Conservation (phyloP, 2,888 invertebrate genomes). For the Odontocerum albicorne region DNA sequence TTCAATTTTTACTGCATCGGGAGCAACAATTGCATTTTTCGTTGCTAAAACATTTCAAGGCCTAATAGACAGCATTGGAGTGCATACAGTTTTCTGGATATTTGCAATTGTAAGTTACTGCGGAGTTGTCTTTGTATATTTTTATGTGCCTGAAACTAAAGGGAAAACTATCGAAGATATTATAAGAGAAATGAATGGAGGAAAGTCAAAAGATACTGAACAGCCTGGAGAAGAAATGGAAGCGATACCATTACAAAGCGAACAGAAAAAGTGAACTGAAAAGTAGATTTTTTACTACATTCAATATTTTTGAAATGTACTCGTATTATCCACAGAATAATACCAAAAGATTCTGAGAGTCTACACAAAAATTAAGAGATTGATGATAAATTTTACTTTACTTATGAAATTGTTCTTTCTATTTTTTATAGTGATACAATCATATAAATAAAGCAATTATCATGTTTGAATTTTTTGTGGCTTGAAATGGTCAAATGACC, state of each 20-base stretch:
- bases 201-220: neutral
- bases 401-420: too few species aligned
- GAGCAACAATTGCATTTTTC: constrained; percentile 58
- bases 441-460: too few species aligned
- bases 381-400: too few species aligned
- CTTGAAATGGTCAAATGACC: too few species aligned
- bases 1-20: constrained; percentile 58
- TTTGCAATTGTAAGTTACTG: constrained; percentile 57
- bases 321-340: too few species aligned
- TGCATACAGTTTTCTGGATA: constrained; percentile 61
- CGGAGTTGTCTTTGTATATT: constrained; percentile 60
- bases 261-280: too few species aligned
- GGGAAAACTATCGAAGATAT: constrained; percentile 64
- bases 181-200: constrained; percentile 40
- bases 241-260: neutral
- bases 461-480: too few species aligned
- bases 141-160: constrained; percentile 64
- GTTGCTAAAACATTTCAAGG: constrained; percentile 63
- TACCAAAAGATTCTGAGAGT: too few species aligned
- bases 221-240: neutral
- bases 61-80: constrained; percentile 57
- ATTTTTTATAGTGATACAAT: too few species aligned
- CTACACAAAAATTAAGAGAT: too few species aligned
- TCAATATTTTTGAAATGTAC: too few species aligned
- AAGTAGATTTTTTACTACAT: too few species aligned